phyloP scores from a whole-genome alignment of 2,113 vertebrate species.

The Cebidichthys violaceus region DNA sequence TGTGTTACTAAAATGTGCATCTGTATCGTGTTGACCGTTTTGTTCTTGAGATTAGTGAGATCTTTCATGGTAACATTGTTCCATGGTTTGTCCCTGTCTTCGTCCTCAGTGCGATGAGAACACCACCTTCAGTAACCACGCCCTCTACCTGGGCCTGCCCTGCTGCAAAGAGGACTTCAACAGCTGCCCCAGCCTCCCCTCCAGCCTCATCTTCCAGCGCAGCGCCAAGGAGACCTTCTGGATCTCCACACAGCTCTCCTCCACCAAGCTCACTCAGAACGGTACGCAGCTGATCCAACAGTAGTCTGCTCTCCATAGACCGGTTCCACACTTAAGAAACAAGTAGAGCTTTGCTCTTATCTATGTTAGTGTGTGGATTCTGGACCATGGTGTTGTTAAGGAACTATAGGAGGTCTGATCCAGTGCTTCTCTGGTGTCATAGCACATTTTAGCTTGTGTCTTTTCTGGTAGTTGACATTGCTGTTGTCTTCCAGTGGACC shows the following conservation, averaged over 20 bases:
- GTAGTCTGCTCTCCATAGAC: too few species aligned
- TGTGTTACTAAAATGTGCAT: neutral
- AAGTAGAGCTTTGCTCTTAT: neutral
- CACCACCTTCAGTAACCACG: constrained; percentile 96
- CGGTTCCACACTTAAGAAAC: too few species aligned
- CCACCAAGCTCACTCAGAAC: constrained; percentile 98
- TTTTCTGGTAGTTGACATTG: neutral
- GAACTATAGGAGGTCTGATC: neutral
- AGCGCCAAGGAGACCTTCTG: constrained; percentile 96
- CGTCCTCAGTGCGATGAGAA: constrained; percentile 93
- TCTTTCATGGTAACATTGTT: neutral
- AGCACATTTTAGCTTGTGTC: neutral
- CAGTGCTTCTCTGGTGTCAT: neutral
- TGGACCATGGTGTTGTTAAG: neutral
- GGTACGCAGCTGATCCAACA: constrained; percentile 78
- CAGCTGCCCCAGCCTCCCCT: constrained; percentile 92
- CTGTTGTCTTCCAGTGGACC: constrained; percentile 86
- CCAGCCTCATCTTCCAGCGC: constrained; percentile 97
- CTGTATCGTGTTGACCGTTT: neutral
- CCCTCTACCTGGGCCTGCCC: constrained; percentile 94
- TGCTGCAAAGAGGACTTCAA: constrained; percentile 98
- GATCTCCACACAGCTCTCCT: constrained; percentile 96
- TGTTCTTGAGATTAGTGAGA: neutral
- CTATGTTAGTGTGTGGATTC: neutral
- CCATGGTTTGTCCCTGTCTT: neutral